Conservation (phyloP, 35 echinoderm and acorn worm genomes). For the Eucidaris tribuloides region DNA sequence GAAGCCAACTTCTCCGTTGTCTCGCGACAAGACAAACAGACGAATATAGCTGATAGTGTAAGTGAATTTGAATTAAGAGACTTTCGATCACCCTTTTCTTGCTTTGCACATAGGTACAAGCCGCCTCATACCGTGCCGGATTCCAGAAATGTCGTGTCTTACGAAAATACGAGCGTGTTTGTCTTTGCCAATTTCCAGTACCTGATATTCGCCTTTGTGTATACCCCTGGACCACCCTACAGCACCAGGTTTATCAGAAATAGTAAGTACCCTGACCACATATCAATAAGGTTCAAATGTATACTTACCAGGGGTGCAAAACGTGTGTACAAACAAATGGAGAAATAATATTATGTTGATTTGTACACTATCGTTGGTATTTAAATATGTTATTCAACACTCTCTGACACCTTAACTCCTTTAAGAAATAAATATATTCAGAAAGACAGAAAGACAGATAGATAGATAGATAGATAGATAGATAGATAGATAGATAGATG, state of each 20-base stretch:
- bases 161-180: slow-evolving; percentile 66
- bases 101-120: not conserved
- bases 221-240: slow-evolving; percentile 61
- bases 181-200: slow-evolving; percentile 68
- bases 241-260: slow-evolving; percentile 68
- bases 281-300: not conserved
- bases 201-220: slow-evolving; percentile 49
- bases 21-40: not conserved
- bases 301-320: not conserved
- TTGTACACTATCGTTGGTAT: not conserved
- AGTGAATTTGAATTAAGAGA: not conserved
- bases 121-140: not conserved
- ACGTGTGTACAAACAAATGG: not conserved
- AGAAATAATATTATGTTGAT: not conserved
- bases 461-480: no score
- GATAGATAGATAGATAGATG: no score
- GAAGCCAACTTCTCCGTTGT: not conserved
- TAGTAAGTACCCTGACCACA: slow-evolving; percentile 36
- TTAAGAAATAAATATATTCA: not conserved
- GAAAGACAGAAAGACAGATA: no score
- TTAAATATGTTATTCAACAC: not conserved
- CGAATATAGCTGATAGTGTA: not conserved
- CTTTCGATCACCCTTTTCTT: not conserved
- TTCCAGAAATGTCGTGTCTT: slow-evolving; percentile 11
- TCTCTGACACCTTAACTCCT: not conserved